Percentiles rank a stretch among this genome's conserved stretches.
These are phyloP conservation scores for Dynastes grantii DNA, from an alignment of 2,888 invertebrate genomes.

Conservation along the genomic window DNA sequence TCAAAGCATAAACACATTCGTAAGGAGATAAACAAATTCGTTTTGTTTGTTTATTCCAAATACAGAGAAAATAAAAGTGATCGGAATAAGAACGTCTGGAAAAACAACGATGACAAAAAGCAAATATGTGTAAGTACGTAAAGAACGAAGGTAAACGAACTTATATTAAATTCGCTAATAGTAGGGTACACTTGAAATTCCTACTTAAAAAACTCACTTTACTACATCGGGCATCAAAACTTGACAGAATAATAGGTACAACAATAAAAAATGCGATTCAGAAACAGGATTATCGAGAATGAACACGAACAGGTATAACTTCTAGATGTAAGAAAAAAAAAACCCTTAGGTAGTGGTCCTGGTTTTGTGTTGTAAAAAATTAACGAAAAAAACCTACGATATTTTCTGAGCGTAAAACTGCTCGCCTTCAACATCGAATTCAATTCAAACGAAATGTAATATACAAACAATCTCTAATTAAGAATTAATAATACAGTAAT, in stretches of 20 bases:
- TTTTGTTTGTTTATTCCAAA: not conserved
- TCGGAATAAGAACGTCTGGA: not conserved
- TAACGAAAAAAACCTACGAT: not conserved
- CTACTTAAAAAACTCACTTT: not conserved
- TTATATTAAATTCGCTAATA: not conserved
- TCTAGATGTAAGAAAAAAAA: not conserved
- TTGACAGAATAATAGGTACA: no score
- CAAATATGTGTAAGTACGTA: not conserved
- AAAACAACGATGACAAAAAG: not conserved
- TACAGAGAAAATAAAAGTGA: not conserved
- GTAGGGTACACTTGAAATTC: not conserved
- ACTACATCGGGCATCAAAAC: no score
- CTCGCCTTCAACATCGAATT: not conserved
- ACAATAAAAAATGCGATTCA: not conserved
- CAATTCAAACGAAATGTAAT: no score
- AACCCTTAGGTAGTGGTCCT: not conserved
- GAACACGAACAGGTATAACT: slow-evolving; percentile 2
- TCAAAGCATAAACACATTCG: no score
- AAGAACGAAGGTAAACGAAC: slow-evolving; percentile 13
- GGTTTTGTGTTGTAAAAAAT: not conserved
- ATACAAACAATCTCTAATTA: no score
- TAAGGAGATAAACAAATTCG: no score
- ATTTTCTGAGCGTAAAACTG: not conserved
- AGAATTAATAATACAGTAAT: not conserved
- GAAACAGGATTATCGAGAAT: slow-evolving; percentile 12